Evolutionary conservation across 2,888 invertebrate species (phyloP).

Genomic region (Fragum sueziense): DNA sequence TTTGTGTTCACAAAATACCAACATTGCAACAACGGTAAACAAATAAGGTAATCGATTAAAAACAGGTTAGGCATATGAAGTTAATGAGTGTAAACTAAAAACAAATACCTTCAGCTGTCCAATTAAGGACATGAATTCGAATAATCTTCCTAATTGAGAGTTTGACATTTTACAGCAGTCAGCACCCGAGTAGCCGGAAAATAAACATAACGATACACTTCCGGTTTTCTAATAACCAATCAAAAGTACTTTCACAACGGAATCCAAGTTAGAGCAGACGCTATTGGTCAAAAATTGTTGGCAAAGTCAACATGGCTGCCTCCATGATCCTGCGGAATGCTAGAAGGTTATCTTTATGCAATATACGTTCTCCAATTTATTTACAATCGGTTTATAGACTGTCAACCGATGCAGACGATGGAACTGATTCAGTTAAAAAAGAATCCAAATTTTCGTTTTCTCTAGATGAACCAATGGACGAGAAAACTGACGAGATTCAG

Average conservation of each 20-base stretch:
- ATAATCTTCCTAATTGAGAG: slow-evolving; percentile 61
- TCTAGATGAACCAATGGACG: background rate
- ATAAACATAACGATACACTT: slow-evolving; percentile 31
- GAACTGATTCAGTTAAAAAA: background rate
- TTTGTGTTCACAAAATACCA: too few relatives aligned
- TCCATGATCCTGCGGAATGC: slow-evolving; percentile 27
- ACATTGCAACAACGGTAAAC: too few relatives aligned
- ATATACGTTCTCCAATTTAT: background rate
- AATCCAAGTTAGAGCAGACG: slow-evolving; percentile 5
- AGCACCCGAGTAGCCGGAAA: background rate
- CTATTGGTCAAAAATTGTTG: slow-evolving; percentile 53
- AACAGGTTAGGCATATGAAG: background rate
- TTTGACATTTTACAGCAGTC: slow-evolving; percentile 36
- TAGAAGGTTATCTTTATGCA: background rate
- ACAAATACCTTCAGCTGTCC: slow-evolving; percentile 73
- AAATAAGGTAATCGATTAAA: too few relatives aligned
- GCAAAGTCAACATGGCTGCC: slow-evolving; percentile 68
- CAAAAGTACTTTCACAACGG: background rate
- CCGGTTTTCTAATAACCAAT: slow-evolving; percentile 17
- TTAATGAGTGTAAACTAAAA: background rate
- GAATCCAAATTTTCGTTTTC: background rate
- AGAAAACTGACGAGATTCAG: background rate
- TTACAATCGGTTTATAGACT: too few relatives aligned
- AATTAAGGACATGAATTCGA: slow-evolving; percentile 73
- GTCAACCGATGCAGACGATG: background rate